Conservation (phyloP, 2,797 vertebrate species). For the Rhabdomys pumilio region DNA sequence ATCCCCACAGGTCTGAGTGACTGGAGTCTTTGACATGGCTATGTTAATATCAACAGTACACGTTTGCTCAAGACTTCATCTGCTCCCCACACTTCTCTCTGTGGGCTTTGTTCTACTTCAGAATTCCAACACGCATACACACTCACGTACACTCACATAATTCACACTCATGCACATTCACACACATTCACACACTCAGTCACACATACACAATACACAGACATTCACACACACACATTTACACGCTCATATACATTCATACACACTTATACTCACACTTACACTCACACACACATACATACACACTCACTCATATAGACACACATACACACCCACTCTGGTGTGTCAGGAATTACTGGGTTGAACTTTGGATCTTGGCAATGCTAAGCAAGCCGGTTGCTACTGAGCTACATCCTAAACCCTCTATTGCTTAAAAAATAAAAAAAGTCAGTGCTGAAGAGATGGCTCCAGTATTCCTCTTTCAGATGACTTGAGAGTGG, state of each 20-base stretch:
- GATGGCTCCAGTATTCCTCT: not conserved
- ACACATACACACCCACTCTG: not conserved
- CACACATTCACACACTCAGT: not conserved
- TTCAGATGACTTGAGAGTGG: not conserved
- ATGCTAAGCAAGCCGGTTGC: not conserved
- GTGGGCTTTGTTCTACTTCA: not conserved
- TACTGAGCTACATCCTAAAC: not conserved
- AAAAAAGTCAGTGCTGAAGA: not conserved
- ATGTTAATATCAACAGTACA: not conserved
- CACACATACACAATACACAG: not conserved
- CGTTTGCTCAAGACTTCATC: not conserved
- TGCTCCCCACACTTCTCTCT: not conserved
- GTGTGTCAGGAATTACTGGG: not conserved
- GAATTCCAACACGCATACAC: not conserved
- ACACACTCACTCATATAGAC: too few relatives aligned
- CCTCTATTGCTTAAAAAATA: not conserved
- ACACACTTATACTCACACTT: not conserved
- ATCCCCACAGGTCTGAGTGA: not conserved
- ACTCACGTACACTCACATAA: not conserved
- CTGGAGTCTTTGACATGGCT: too few relatives aligned
- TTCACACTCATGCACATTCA: not conserved
- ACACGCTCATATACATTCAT: not conserved
- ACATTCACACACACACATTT: not conserved
- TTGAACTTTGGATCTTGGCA: not conserved
- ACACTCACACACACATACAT: not conserved